Evolutionary conservation across 1,140 invertebrate genomes (phyloP).

Genomic region (Batillaria attramentaria): DNA sequence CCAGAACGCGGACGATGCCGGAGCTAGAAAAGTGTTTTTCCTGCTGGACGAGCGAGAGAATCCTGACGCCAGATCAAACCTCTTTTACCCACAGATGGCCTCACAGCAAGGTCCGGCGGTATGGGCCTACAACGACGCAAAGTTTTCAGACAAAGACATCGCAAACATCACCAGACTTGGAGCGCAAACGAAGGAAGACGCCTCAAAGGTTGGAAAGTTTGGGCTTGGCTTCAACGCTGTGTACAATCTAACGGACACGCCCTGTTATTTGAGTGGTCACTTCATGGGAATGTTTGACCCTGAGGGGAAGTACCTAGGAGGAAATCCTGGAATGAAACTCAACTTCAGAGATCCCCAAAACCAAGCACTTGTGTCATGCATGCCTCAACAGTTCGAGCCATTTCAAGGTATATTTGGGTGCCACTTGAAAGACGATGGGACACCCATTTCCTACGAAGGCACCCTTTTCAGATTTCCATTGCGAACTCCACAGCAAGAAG

Average conservation of each 20-base stretch:
- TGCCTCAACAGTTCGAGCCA: conserved; percentile 16
- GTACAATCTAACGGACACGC: conserved; percentile 61
- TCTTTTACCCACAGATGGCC: conserved; percentile 54
- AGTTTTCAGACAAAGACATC: conserved; percentile 68
- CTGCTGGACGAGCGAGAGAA: conserved; percentile 61
- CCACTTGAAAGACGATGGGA: conserved; percentile 17
- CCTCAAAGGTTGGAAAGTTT: conserved; percentile 51
- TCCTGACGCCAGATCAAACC: conserved; percentile 56
- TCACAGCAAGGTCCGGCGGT: conserved; percentile 46
- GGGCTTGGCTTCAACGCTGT: conserved; percentile 32
- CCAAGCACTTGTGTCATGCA: not conserved
- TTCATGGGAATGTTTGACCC: conserved; percentile 68
- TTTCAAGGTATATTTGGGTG: conserved; percentile 62
- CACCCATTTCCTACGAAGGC: conserved; percentile 37
- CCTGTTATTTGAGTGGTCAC: conserved; percentile 60
- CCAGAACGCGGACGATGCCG: conserved; percentile 36
- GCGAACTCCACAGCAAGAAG: conserved; percentile 50
- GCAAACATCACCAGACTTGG: conserved; percentile 63
- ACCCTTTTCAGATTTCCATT: conserved; percentile 64
- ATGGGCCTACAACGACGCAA: conserved; percentile 62
- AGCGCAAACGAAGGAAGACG: conserved; percentile 61
- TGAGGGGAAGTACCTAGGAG: conserved; percentile 55
- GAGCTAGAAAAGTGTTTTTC: conserved; percentile 61
- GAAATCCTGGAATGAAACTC: conserved; percentile 45
- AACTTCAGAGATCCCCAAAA: not conserved